Conservation (phyloP, 2,113 vertebrate genomes). For the Casuarius casuarius region DNA sequence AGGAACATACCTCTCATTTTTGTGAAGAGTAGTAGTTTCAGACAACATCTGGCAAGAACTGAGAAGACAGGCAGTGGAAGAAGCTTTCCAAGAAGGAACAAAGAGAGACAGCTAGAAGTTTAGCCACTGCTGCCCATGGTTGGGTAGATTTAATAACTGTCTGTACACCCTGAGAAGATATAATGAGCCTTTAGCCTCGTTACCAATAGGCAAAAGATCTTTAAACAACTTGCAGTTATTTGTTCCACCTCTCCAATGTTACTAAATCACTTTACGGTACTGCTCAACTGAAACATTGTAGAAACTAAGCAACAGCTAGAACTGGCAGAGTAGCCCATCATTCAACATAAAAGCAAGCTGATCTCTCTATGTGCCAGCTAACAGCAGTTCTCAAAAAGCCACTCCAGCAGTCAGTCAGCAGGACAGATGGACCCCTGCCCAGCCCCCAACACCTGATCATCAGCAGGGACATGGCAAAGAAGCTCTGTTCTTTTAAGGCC, state of each 20-base stretch:
- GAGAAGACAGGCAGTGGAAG: background rate
- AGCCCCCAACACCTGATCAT: rapidly evolving
- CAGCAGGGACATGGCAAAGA: background rate
- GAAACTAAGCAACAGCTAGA: background rate
- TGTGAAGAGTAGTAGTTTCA: background rate
- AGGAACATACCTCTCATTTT: background rate
- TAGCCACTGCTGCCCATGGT: background rate
- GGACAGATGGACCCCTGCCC: background rate
- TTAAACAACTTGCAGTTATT: background rate
- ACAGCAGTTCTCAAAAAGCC: background rate
- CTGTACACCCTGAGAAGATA: background rate
- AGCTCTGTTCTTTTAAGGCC: background rate
- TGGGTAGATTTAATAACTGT: background rate
- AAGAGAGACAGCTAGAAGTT: background rate
- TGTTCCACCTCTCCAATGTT: background rate
- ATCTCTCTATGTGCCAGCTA: background rate
- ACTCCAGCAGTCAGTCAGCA: background rate
- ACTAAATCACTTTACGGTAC: background rate
- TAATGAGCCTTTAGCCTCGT: background rate
- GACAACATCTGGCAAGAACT: background rate
- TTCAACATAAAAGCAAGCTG: background rate
- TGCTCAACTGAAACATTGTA: background rate
- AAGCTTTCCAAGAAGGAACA: background rate
- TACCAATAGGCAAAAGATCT: background rate
- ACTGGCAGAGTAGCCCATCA: background rate